These are phyloP conservation scores for Acropora yongei DNA, from an alignment of 64 coral and sea anemone genomes.

Conservation along the genomic window DNA sequence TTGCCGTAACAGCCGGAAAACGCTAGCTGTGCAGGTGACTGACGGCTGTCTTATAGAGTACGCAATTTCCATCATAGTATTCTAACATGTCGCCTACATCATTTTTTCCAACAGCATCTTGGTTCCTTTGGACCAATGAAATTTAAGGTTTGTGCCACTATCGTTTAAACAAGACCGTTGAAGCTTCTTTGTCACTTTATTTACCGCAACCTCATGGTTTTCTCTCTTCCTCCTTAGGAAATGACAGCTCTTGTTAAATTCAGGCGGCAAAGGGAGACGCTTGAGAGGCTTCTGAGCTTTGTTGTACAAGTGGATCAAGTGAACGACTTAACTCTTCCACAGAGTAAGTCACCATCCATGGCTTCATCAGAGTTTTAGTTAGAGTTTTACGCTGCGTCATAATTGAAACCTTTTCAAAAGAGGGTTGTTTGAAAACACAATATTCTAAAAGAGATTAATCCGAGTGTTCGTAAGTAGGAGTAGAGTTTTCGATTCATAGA, in stretches of 20 bases:
- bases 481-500: no score
- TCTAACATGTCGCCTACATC: background rate
- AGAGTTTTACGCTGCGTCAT: no score
- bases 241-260: conserved; percentile 57
- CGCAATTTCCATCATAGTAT: background rate
- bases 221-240: conserved; percentile 24
- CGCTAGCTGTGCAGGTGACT: no score
- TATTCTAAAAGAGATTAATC: no score
- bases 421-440: no score
- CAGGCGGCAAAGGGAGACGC: conserved; percentile 41
- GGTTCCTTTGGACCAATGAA: conserved; percentile 81
- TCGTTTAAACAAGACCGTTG: background rate
- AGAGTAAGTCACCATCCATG: background rate
- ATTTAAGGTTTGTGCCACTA: conserved; percentile 41
- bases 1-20: no score
- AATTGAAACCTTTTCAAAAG: background rate
- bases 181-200: background rate
- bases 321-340: background rate
- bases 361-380: background rate
- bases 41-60: no score
- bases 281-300: conserved; percentile 52
- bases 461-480: no score
- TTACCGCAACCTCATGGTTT: background rate
- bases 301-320: conserved; percentile 17
- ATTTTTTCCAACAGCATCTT: conserved; percentile 20